These are phyloP conservation scores for Chrysolina americana DNA, from an alignment of 2,888 invertebrate genomes.

Conservation along the genomic window DNA sequence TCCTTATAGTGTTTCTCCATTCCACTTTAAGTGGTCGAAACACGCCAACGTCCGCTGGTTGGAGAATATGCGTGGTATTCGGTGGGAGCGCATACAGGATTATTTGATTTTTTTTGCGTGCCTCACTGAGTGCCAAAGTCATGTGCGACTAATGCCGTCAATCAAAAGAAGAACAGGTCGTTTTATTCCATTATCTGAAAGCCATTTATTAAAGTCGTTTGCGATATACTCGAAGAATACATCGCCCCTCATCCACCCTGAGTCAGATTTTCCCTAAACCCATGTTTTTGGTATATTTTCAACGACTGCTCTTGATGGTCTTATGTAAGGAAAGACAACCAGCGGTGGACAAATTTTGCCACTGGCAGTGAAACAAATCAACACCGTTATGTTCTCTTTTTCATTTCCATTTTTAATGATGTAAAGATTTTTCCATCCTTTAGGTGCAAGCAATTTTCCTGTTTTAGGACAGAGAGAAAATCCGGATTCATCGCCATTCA, in stretches of 20 bases:
- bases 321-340: conserved; percentile 49
- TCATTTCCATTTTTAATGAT: conserved; percentile 53
- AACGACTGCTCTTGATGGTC: conserved; percentile 44
- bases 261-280: conserved; percentile 48
- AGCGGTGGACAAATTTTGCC: conserved; percentile 28
- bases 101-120: too few relatives aligned
- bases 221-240: neutral
- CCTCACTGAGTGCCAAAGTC: too few relatives aligned
- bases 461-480: too few relatives aligned
- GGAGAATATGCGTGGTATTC: conserved; percentile 50
- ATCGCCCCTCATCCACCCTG: conserved; percentile 51
- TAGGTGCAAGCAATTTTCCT: conserved; percentile 11
- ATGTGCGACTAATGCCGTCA: too few relatives aligned
- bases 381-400: conserved; percentile 58
- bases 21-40: conserved; percentile 54
- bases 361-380: conserved; percentile 49
- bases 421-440: conserved; percentile 54
- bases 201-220: neutral
- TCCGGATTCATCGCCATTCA: neutral
- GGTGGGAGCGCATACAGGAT: conserved; percentile 40
- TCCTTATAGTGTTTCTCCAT: conserved; percentile 52
- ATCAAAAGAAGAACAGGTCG: too few relatives aligned
- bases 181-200: too few relatives aligned
- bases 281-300: conserved; percentile 42
- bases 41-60: conserved; percentile 56